Conservation (phyloP, 1,140 invertebrate species). For the Mycetomoellerius zeteki region DNA sequence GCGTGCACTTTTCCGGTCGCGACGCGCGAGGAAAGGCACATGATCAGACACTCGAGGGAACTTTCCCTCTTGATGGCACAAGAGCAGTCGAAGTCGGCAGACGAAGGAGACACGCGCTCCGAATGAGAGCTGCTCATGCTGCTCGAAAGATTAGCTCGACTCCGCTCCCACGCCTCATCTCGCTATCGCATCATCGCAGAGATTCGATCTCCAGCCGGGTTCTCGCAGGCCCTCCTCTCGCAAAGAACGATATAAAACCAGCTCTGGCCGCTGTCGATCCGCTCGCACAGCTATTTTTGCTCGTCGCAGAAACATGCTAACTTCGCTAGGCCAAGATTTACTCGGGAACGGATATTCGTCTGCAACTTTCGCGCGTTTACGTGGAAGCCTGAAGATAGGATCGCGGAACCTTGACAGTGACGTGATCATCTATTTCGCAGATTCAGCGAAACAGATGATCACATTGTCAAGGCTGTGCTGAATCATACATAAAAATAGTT, state of each 20-base stretch:
- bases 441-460: not conserved
- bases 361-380: conserved; percentile 66
- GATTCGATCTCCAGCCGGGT: conserved; percentile 78
- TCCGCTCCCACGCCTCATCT: conserved; percentile 81
- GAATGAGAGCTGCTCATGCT: conserved; percentile 73
- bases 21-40: conserved; percentile 38
- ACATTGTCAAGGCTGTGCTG: not conserved
- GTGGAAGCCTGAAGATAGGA: conserved; percentile 39
- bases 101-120: conserved; percentile 69
- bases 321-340: conserved; percentile 60
- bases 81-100: conserved; percentile 31
- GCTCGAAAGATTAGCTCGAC: conserved; percentile 72
- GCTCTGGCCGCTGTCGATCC: conserved; percentile 57
- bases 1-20: conserved; percentile 33
- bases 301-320: conserved; percentile 62
- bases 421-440: conserved; percentile 25
- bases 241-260: conserved; percentile 67
- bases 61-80: conserved; percentile 74
- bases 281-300: conserved; percentile 41
- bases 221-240: conserved; percentile 40
- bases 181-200: conserved; percentile 79
- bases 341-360: conserved; percentile 65
- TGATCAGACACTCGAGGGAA: conserved; percentile 48
- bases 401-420: conserved; percentile 35
- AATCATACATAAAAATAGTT: not conserved